Conservation (phyloP, 2,797 vertebrate species). For the Pseudochirops corinnae region DNA sequence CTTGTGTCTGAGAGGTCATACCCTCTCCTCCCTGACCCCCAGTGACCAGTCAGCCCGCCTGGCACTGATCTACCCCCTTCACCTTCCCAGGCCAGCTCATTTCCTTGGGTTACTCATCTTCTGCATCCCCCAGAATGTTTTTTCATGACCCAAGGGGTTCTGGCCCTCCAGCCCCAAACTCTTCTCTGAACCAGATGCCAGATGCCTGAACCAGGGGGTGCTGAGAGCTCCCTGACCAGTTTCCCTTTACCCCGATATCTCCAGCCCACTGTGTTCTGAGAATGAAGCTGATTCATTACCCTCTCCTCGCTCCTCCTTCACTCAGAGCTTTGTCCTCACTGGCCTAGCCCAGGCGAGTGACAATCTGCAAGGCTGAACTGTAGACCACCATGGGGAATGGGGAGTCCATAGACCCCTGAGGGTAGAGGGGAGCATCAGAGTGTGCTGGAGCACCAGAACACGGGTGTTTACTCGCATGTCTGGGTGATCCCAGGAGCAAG, state of each 20-base stretch:
- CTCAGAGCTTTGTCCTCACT: background rate
- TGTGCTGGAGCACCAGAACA: background rate
- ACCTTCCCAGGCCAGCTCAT: background rate
- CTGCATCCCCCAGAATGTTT: background rate
- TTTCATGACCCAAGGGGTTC: background rate
- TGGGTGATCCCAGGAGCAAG: constrained; percentile 38
- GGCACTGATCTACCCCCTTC: background rate
- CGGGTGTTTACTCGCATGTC: constrained; percentile 1
- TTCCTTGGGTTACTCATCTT: background rate
- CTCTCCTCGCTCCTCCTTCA: constrained; percentile 22
- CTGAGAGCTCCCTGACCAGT: background rate
- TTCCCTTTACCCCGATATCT: background rate
- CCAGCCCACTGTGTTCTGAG: constrained; percentile 39
- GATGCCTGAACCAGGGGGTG: constrained; percentile 36
- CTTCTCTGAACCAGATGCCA: constrained; percentile 39
- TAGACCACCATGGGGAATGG: background rate
- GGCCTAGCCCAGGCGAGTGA: constrained; percentile 37
- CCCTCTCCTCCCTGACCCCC: background rate
- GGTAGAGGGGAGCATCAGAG: background rate
- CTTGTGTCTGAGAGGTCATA: background rate
- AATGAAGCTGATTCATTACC: constrained; percentile 29
- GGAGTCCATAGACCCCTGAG: constrained; percentile 29
- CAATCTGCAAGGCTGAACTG: constrained; percentile 13
- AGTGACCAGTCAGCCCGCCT: background rate
- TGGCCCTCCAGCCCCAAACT: constrained; percentile 1